These are phyloP conservation scores for Mimachlamys varia DNA, from an alignment of 2,888 invertebrate genomes.

Conservation along the genomic window DNA sequence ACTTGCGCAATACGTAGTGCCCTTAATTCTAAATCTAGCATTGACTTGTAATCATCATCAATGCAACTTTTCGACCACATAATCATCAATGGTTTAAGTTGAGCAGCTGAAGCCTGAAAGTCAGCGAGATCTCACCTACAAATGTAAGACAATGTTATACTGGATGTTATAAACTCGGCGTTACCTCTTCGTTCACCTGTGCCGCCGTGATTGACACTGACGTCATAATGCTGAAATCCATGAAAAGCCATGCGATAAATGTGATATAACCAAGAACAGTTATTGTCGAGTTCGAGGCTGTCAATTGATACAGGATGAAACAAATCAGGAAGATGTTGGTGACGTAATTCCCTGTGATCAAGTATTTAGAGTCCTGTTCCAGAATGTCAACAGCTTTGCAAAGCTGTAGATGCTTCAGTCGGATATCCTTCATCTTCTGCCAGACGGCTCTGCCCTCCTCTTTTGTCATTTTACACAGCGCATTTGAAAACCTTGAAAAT, in stretches of 20 bases:
- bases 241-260: background rate
- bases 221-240: background rate
- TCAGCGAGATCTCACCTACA: too few relatives aligned
- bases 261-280: background rate
- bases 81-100: too few relatives aligned
- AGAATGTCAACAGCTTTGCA: conserved; percentile 42
- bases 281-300: background rate
- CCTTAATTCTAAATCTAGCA: too few relatives aligned
- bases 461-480: background rate
- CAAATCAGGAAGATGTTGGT: conserved; percentile 43
- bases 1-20: too few relatives aligned
- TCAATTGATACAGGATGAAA: conserved; percentile 42
- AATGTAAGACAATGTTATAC: too few relatives aligned
- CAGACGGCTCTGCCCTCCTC: background rate
- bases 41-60: too few relatives aligned
- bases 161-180: too few relatives aligned
- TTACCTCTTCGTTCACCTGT: conserved; percentile 21
- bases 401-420: conserved; percentile 44
- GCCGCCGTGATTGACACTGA: background rate
- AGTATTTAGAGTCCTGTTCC: conserved; percentile 46
- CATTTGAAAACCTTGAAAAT: background rate
- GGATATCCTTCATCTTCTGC: conserved; percentile 32
- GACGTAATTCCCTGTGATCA: conserved; percentile 41
- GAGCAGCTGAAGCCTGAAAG: too few relatives aligned
- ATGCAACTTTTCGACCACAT: too few relatives aligned